A percentile compares a stretch with the other conserved stretches of the same genome.
Conservation (phyloP, 2,888 invertebrate genomes). For the Ophraella communa region DNA sequence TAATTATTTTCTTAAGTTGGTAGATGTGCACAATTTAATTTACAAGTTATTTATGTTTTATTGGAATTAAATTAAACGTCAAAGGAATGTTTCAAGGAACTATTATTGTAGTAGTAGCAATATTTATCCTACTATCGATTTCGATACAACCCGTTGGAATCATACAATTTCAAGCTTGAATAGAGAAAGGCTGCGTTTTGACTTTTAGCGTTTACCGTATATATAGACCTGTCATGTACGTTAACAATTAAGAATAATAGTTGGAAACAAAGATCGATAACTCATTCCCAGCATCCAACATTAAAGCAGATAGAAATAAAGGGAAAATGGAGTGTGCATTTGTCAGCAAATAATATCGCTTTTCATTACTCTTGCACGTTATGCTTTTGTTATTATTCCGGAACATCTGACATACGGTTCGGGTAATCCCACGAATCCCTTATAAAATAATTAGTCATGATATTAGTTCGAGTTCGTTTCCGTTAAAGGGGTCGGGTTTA, state of each 20-base stretch:
- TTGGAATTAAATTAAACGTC: neutral
- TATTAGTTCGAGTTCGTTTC: too few species aligned
- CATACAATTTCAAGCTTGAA: too few species aligned
- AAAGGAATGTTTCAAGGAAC: neutral
- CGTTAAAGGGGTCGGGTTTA: too few species aligned
- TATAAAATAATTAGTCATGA: neutral
- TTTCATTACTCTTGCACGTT: neutral
- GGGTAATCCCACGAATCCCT: neutral
- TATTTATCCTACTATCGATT: neutral
- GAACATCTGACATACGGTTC: neutral
- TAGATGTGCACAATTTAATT: too few species aligned
- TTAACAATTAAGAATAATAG: neutral
- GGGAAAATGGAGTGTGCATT: conserved; percentile 9
- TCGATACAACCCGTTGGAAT: neutral
- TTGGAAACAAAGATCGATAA: neutral
- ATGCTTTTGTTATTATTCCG: neutral
- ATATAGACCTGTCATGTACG: neutral
- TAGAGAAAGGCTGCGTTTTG: neutral
- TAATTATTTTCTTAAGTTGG: too few species aligned
- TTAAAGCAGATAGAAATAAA: conserved; percentile 1
- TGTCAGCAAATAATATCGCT: conserved; percentile 12
- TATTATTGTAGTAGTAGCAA: neutral
- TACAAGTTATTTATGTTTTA: too few species aligned
- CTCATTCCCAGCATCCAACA: neutral
- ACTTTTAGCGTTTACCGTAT: neutral